These are phyloP conservation scores for Sebastes hubbsi DNA, from an alignment of 2,797 vertebrate genomes.

Conservation along the genomic window DNA sequence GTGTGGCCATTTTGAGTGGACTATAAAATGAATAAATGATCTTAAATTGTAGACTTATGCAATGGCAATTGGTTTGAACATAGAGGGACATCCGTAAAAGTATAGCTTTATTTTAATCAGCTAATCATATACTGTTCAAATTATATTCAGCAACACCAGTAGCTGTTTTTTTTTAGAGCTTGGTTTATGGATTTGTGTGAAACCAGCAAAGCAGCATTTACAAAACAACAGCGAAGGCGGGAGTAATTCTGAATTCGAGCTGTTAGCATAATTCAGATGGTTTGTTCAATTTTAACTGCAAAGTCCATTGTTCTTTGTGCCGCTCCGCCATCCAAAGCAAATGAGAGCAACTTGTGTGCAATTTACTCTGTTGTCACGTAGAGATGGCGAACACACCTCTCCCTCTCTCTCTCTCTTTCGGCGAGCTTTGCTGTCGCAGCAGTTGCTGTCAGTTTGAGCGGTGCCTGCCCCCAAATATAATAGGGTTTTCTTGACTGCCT, in stretches of 20 bases:
- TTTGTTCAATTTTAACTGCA: slow-evolving; percentile 36
- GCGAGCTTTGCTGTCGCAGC: slow-evolving; percentile 81
- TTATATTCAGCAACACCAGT: neutral
- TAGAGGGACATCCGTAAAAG: neutral
- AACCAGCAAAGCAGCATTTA: slow-evolving; percentile 6
- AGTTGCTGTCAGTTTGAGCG: slow-evolving; percentile 83
- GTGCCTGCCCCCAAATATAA: slow-evolving; percentile 84
- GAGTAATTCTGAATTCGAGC: slow-evolving; percentile 4
- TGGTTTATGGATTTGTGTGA: neutral
- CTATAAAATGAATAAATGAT: slow-evolving; percentile 43
- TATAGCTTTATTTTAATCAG: slow-evolving; percentile 4
- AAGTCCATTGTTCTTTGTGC: slow-evolving; percentile 42
- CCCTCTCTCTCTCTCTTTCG: slow-evolving; percentile 39
- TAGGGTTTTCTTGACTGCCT: slow-evolving; percentile 81
- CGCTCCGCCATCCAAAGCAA: slow-evolving; percentile 54
- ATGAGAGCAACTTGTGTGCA: slow-evolving; percentile 65
- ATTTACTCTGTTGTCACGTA: slow-evolving; percentile 71
- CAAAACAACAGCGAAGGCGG: neutral
- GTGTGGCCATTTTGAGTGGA: slow-evolving; percentile 19
- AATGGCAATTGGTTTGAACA: slow-evolving; percentile 26
- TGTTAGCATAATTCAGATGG: slow-evolving; percentile 30
- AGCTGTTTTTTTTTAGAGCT: neutral
- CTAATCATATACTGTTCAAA: neutral
- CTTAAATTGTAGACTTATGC: slow-evolving; percentile 43
- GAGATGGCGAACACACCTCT: slow-evolving; percentile 55